Evolutionary conservation across 2,113 vertebrate genomes (phyloP).

Genomic region (Heterochromis multidens): DNA sequence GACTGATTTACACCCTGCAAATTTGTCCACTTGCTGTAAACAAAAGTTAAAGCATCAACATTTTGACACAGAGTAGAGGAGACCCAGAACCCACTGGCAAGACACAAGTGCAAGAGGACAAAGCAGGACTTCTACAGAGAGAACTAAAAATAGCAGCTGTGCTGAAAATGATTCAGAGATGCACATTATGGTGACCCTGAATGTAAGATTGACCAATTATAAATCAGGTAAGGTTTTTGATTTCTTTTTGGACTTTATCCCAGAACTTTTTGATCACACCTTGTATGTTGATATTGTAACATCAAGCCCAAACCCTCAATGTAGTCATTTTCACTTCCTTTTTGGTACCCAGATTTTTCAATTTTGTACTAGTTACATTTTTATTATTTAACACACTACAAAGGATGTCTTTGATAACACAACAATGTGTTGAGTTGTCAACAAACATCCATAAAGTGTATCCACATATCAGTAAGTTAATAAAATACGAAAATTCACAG

Average conservation of each 20-base stretch:
- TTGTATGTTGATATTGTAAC: neutral
- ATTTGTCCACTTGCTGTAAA: too few species aligned
- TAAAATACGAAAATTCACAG: neutral
- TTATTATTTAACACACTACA: neutral
- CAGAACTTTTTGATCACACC: neutral
- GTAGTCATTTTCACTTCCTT: neutral
- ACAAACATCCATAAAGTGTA: neutral
- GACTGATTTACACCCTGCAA: too few species aligned
- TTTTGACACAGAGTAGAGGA: too few species aligned
- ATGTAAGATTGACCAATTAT: neutral
- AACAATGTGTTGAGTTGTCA: neutral
- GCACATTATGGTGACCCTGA: neutral
- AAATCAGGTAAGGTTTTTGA: neutral
- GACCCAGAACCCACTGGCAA: too few species aligned
- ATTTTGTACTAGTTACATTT: neutral
- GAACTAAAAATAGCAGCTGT: neutral
- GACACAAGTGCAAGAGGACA: neutral
- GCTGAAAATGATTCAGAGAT: neutral
- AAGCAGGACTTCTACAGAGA: neutral
- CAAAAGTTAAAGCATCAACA: too few species aligned
- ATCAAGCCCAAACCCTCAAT: neutral
- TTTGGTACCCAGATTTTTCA: neutral
- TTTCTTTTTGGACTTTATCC: neutral
- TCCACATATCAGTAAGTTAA: neutral
- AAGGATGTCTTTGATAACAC: neutral